Conservation (phyloP, 2,797 vertebrate species). For the Sphaeramia orbicularis region DNA sequence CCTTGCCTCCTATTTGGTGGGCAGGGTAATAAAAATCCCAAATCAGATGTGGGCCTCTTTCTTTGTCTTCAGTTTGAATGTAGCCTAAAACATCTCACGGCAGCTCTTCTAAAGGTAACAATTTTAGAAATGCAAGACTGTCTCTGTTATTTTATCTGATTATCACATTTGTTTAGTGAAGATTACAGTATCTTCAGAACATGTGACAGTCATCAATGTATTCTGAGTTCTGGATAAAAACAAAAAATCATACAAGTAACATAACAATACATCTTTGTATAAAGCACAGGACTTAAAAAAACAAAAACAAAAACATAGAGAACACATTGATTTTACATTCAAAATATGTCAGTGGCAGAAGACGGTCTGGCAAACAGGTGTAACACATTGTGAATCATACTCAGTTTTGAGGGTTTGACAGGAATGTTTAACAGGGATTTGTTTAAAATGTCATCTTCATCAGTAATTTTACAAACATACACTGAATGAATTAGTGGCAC, state of each 20-base stretch:
- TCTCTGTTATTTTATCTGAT: too few relatives aligned
- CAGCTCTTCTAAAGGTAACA: too few relatives aligned
- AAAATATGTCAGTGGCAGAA: constrained; percentile 3
- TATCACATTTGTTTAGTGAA: too few relatives aligned
- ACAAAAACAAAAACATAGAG: background rate
- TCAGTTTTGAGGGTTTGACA: background rate
- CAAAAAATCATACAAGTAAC: background rate
- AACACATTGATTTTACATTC: constrained; percentile 13
- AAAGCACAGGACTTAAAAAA: background rate
- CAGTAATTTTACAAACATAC: constrained; percentile 7
- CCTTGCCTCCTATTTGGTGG: too few relatives aligned
- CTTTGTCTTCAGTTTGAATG: too few relatives aligned
- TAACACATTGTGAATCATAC: background rate
- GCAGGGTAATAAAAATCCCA: too few relatives aligned
- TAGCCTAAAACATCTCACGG: too few relatives aligned
- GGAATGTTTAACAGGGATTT: background rate
- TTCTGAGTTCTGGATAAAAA: background rate
- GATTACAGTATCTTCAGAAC: too few relatives aligned
- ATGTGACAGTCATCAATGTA: too few relatives aligned
- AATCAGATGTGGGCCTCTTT: too few relatives aligned
- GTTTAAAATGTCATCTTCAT: background rate
- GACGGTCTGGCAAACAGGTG: background rate
- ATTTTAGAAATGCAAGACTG: too few relatives aligned
- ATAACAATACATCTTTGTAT: background rate
- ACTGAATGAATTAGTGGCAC: constrained; percentile 9